Base-by-base conservation (phyloP, 1,140 invertebrate species). In the Drosophila kepulauana region DNA sequence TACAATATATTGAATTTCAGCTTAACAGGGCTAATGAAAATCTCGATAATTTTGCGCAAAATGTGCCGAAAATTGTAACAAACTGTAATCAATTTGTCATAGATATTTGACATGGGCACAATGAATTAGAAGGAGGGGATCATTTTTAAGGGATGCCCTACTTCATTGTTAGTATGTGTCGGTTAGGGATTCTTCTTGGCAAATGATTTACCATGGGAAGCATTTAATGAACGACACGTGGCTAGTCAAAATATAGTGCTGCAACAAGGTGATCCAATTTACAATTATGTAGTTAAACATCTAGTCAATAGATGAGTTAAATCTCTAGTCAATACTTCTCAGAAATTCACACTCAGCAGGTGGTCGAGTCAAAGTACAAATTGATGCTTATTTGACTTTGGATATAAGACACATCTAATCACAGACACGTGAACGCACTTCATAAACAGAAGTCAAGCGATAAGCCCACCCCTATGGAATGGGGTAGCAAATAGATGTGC, bases 21-120 rank as follows among this genome's bases (percentile, higher is more conserved):
- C 71, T 51, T 79, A 87, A 79, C 82, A 65, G 48, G 43, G 16
- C 46, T 51, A 54, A 58, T 35, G 52, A 75, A 67, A 46, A 41
- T 68, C 75, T 71, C 59, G 57, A 71, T 51, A 69, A 70, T 77
- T 75, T 81, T 58, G 20, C 15, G 59, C 25, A 38, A 88, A 90
- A 87, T 78, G 10, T 75, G 67, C 38, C 49, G 7, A 63, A 77
- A 81, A 80, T 78, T 64, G 78, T 75, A 75, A 15, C 81, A 33
- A 76, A 84, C 74, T 77, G 66, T 75, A 87, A 91, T 91, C 81
- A 88, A 91, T 88, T 84, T 88, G 87, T 91, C 80, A 91, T 45
- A 66, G 25, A 1, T 5, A 71, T 78, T 81, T 80, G 69, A 76
- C 66, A 82, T 66, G 82, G 43, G 49, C 43, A 45, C n/a, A 80